Conservation (phyloP, 1,140 invertebrate species). For the Eueides isabella region DNA sequence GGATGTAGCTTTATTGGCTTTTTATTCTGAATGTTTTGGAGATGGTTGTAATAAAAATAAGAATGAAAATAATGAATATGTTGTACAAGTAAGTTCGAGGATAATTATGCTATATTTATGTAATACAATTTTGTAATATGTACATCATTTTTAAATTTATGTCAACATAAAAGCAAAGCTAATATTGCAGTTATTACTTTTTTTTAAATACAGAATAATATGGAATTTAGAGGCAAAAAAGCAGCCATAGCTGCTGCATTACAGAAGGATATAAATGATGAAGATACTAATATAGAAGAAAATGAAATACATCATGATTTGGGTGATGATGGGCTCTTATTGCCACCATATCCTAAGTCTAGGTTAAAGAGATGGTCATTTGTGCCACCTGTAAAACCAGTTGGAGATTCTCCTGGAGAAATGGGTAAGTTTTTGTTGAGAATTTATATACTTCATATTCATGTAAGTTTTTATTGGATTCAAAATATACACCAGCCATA, state of each 20-base stretch:
- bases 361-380: constrained; percentile 88
- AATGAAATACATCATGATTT: constrained; percentile 69
- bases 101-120: not conserved
- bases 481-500: no score
- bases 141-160: not conserved
- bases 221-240: constrained; percentile 71
- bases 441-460: no score
- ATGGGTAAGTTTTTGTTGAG: constrained; percentile 84
- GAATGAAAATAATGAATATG: constrained; percentile 70
- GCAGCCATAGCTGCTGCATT: constrained; percentile 76
- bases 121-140: not conserved
- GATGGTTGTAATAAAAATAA: constrained; percentile 84
- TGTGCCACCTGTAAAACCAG: constrained; percentile 86
- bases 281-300: constrained; percentile 69
- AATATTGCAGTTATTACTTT: constrained; percentile 8
- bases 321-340: constrained; percentile 59
- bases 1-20: constrained; percentile 94
- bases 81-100: constrained; percentile 68
- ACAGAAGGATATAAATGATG: constrained; percentile 63
- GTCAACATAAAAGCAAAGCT: no score
- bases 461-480: no score
- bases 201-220: constrained; percentile 37
- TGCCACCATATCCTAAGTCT: constrained; percentile 69
- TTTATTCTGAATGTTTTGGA: constrained; percentile 95
- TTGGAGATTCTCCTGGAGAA: constrained; percentile 91